Base-by-base conservation (phyloP, 2,113 vertebrate genomes). In the Tursiops truncatus region DNA sequence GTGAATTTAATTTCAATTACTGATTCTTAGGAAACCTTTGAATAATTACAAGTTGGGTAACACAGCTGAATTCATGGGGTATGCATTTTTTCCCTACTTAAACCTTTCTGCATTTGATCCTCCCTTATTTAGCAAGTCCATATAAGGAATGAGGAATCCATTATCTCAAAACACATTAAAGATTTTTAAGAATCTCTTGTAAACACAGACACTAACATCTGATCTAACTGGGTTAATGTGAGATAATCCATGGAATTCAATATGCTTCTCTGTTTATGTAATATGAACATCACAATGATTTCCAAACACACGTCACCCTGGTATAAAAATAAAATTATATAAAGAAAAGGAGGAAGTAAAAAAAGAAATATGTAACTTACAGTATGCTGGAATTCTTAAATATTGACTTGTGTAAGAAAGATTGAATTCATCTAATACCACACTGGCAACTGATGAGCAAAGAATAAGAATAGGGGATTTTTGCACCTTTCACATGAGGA, bases 221-320 rank as follows among this genome's bases (percentile, higher is more conserved):
- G 99, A 99, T 71, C 99, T 96, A 71, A 99, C 99, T 62, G 99
- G 96, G 96, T 99, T 93, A 99, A 99, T 0, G 99, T 99, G 96
- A 99, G 98, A 88, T 99, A 99, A 93, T 99, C 99, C 0, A 98
- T 99, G 13, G 99, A 99, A 96, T 99, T 99, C 60, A 99, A 98
- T 38, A 98, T 95, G 9, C 98, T 97, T 90, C 99, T 98, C 96
- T 99, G 99, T 96, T 99, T 99, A 96, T 99, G 99, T 50, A 99
- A 97, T 63, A 99, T 98, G 97, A 99, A 99, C 91, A 99, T 99
- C 97, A 99, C 99, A 88, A 99, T 95, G 99, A 98, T 99, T 99
- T 96, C 99, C 99, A 98, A 99, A 99, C 99, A 99, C 25, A 99
- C 58, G 99, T 97, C 99, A 99, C 71, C 99, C 99, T 99, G 95